phyloP scores from a whole-genome alignment of 2,797 vertebrate species.

The Crocodylus rhombifer region DNA sequence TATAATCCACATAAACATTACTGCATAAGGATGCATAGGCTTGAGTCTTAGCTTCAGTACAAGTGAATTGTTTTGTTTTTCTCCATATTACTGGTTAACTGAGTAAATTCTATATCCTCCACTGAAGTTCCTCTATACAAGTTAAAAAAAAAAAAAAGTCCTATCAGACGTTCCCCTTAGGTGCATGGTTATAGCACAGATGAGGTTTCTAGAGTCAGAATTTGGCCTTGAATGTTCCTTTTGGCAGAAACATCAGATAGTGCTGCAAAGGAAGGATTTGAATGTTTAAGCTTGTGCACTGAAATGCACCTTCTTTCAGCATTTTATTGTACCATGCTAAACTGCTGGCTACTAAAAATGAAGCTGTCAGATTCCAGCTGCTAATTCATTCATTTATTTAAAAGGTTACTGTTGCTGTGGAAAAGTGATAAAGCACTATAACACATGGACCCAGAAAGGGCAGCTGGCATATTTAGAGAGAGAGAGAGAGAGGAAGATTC shows the following conservation, averaged over 20 bases:
- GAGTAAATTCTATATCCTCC: slow-evolving; percentile 9
- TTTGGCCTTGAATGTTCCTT: slow-evolving; percentile 46
- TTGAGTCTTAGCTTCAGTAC: slow-evolving; percentile 26
- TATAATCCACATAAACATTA: not conserved
- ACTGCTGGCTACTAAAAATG: slow-evolving; percentile 57
- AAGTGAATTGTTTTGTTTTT: not conserved
- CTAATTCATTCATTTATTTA: slow-evolving; percentile 60
- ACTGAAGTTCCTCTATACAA: slow-evolving; percentile 4
- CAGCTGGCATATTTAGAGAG: slow-evolving; percentile 3
- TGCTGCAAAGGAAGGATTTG: not conserved
- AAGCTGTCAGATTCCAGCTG: slow-evolving; percentile 56
- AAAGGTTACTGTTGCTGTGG: slow-evolving; percentile 55
- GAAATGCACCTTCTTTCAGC: not conserved
- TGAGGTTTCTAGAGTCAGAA: slow-evolving; percentile 20
- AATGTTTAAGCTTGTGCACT: not conserved
- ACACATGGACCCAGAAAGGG: not conserved
- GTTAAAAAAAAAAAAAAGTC: slow-evolving; percentile 16
- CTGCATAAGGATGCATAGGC: not conserved
- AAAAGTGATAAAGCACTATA: slow-evolving; percentile 48
- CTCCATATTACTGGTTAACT: not conserved
- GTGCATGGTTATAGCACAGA: slow-evolving; percentile 25
- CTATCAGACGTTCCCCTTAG: slow-evolving; percentile 36
- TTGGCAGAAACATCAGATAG: slow-evolving; percentile 46
- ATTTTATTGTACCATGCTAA: slow-evolving; percentile 27
- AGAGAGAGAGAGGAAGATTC: not conserved